Base-by-base conservation (phyloP, 1,140 invertebrate species). In the Brachionus koreanus region DNA sequence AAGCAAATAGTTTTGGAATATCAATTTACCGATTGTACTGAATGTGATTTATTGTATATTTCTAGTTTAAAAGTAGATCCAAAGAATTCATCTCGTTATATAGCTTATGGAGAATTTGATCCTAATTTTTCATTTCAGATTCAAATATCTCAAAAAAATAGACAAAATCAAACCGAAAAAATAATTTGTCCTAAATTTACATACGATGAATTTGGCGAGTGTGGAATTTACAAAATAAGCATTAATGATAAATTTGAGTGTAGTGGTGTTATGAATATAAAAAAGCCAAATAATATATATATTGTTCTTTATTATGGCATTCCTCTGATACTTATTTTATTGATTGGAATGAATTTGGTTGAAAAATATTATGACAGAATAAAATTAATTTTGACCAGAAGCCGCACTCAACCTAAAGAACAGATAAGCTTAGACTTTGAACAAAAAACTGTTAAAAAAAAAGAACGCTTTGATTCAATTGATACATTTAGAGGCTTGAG, bases 401-500 rank as follows among this genome's bases (percentile, higher is more conserved):
- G 33, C 42, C 33, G 37, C 19, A 72, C 19, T 72, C 33, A 42
- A 10, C 37, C 67, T 16, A 72, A 37, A 39, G 67, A 72, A 72
- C 33, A 72, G 19, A 72, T 72, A 23, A 42, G 42, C 7, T 72
- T 72, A 9, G 37, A 72, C 16, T 39, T 0, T n/a, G 29, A 12
- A 77, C 19, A 77, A 19, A 52, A 61, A 57, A n/a, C 25, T 2
- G 10, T 2, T 7, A 67, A 46, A 43, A 83, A 67, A 42, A 72
- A 72, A 42, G 67, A 72, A 23, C 49, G 83, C 29, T 35, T 82
- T 33, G 19, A 42, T 6, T 67, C 83, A 37, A 29, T 83, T 10
- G 83, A 83, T 49, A 42, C 77, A 25, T 83, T 83, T 69, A 61
- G 83, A 81, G 83, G 83, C 2, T 43, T 81, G 12, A 39, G 83